Conservation (phyloP, 2,113 vertebrate species). For the Gulo gulo region DNA sequence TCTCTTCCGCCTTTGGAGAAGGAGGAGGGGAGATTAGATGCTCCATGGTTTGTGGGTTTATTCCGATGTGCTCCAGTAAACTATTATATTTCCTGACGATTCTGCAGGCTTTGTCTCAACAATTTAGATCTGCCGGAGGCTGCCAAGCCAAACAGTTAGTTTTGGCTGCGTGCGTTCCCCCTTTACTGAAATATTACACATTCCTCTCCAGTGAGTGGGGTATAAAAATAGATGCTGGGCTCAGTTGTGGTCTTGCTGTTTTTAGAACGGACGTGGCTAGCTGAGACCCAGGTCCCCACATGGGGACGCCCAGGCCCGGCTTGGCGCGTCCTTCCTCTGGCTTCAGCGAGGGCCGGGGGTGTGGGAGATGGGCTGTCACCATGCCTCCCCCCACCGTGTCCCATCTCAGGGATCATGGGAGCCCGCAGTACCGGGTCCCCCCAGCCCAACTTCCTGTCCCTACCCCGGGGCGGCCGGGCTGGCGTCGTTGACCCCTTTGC, state of each 20-base stretch:
- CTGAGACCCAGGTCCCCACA: constrained; percentile 56
- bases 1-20: neutral
- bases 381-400: neutral
- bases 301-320: neutral
- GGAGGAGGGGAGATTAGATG: constrained; percentile 9
- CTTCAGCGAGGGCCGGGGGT: neutral
- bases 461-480: rapidly evolving
- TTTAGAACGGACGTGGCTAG: constrained; percentile 68
- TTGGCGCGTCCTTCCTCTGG: neutral
- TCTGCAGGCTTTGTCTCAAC: constrained; percentile 71
- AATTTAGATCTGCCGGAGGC: constrained; percentile 53
- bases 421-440: rapidly evolving
- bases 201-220: constrained; percentile 82
- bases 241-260: constrained; percentile 75
- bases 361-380: neutral
- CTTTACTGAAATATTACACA: constrained; percentile 79
- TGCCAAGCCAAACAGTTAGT: constrained; percentile 82
- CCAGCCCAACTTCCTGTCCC: rapidly evolving
- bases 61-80: constrained; percentile 51
- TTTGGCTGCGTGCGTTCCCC: constrained; percentile 70
- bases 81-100: constrained; percentile 34
- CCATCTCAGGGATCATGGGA: rapidly evolving
- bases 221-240: constrained; percentile 73
- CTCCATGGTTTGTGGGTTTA: neutral
- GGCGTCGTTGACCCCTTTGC: rapidly evolving